Base-by-base conservation (phyloP, 2,888 invertebrate species). In the Orthonychiurus folsomi region DNA sequence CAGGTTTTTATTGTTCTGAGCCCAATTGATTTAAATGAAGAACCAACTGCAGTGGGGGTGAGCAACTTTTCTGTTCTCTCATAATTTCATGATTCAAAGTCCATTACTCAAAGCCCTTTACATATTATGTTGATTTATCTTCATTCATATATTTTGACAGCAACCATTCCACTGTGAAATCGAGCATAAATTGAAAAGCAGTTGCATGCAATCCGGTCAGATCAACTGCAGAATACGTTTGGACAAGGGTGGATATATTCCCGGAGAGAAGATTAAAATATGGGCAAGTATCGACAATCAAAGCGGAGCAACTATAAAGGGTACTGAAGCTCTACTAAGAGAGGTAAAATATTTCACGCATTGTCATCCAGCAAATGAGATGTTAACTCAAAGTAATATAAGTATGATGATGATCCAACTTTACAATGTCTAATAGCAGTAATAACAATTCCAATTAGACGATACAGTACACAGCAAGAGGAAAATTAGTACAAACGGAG, bases 1-100 rank as follows among this genome's bases (percentile, higher is more conserved):
- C 93, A 93, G 79, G 93, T 93, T n/a, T 93, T 93, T 78, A 92
- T 93, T 74, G 92, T 93, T 2, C 93, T 93, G 93, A 93, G 91
- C 78, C 93, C 93, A 2, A 92, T 93, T 71, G 93, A 93, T 77
- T 81, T 93, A 73, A 93, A 93, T 79, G 79, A 89, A 77, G 93
- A 93, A 76, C 90, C 92, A 50, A 85, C 90, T 5, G 86, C 90
- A 71, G 79, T 93, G 69, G 84, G 91, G 76, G 93, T 93, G 80
- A 86, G 86, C 21, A 9, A 5, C n/a, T n/a, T n/a, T n/a, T n/a
- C n/a, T n/a, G n/a, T n/a, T 59, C 15, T 53, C 26, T 50, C 21
- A 18, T 5, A 20, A 3, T 47, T 21, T 20, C 2, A 59, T 24
- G 50, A 60, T 24, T 21, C n/a, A n/a, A n/a, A n/a, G n/a, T n/a